Evolutionary conservation across 2,113 vertebrate genomes (phyloP), one percentile per base, ranked within the genome.

Genomic region (Azemiops feae): DNA sequence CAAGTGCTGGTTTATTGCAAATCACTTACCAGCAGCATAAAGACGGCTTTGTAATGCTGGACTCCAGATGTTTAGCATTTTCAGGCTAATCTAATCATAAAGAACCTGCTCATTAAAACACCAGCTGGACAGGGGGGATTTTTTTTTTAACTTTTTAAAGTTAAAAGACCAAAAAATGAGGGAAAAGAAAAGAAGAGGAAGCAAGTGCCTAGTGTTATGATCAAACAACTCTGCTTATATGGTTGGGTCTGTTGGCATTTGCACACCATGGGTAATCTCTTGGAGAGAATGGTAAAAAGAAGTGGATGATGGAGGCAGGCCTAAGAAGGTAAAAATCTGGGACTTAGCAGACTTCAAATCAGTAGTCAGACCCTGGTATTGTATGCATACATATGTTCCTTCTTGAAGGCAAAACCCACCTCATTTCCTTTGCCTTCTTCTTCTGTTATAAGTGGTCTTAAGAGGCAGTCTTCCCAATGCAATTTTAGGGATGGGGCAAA

Each of bases 61-160:
- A 85, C 95, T 96, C 97, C 97, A 98, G 97, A 98, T 98, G 97
- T 97, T 96, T 94, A 95, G 25, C 95, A 92, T 97, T 97, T 94
- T 91, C 95, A 85, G 95, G 93, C 89, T 86, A 30, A 92, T 53
- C 92, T 5, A 0, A 89, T 92, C 94, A 1, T 47, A 55, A 93
- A 95, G 95, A 96, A 96, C 96, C 95, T 97, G 97, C 53, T 89
- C 94, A 9, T 86, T 0, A 85, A 55, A 95, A 93, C 96, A 93
- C 92, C 94, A 25, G 95, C 96, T 87, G 95, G 94, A 88, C 93
- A 22, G 88, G 58, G 5, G 93, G 93, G 50, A 50, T 50, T 50
- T 50, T 50, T 50, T 47, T 50, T 50, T 8, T 1, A 50, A 50
- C 1, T 9, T 9, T 87, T 64, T 2, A 53, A 52, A 64, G 11